These are phyloP conservation scores for Oncopodura yosiiana DNA, from an alignment of 1,140 invertebrate genomes.

Conservation along the genomic window DNA sequence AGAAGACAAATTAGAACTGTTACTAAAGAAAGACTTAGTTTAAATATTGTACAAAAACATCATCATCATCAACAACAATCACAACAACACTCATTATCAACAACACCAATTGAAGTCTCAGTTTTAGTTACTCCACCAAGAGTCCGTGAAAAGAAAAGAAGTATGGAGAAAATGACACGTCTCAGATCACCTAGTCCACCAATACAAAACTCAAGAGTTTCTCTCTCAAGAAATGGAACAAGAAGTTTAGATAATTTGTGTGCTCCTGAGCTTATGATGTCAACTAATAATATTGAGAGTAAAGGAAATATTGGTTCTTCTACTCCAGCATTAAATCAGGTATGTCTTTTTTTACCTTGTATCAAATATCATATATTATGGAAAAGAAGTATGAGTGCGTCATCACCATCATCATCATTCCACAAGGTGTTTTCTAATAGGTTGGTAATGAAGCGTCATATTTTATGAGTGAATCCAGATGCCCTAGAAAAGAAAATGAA, in stretches of 20 bases:
- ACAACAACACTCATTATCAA: slow-evolving; percentile 17
- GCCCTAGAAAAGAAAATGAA: too few species aligned
- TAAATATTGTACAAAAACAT: slow-evolving; percentile 3
- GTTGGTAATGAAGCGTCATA: too few species aligned
- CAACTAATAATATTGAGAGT: slow-evolving; percentile 11
- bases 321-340: slow-evolving; percentile 33
- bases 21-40: slow-evolving; percentile 9
- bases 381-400: too few species aligned
- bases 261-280: slow-evolving; percentile 19
- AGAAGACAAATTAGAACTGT: neutral
- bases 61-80: neutral
- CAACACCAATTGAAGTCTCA: slow-evolving; percentile 30
- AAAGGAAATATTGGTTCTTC: slow-evolving; percentile 29
- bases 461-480: too few species aligned
- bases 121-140: slow-evolving; percentile 29
- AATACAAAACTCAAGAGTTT: neutral
- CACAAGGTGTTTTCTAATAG: too few species aligned
- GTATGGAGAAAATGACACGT: slow-evolving; percentile 29
- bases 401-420: too few species aligned
- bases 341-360: too few species aligned
- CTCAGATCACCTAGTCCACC: slow-evolving; percentile 8
- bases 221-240: slow-evolving; percentile 24
- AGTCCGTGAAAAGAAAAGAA: slow-evolving; percentile 19
- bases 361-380: too few species aligned
- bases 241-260: slow-evolving; percentile 34